Percentiles rank a stretch among this genome's conserved stretches.
phyloP scores from a whole-genome alignment of 2,113 vertebrate genomes.

The Leucoraja erinaceus region DNA sequence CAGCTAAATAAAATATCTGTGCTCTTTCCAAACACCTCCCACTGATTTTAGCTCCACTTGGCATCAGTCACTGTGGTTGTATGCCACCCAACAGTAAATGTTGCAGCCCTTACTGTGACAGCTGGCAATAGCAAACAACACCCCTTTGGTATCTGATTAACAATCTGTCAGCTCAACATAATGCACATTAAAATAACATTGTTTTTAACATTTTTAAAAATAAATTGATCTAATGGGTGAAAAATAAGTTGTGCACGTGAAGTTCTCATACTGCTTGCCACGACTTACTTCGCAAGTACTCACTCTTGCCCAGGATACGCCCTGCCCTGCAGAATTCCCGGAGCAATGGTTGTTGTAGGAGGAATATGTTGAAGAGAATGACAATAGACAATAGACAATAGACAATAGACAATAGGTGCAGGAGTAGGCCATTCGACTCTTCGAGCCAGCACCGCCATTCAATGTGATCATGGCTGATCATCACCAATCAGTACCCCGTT shows the following conservation, averaged over 20 bases:
- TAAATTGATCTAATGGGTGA: background rate
- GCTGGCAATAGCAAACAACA: constrained; percentile 26
- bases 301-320: too few species aligned
- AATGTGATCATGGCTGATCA: too few species aligned
- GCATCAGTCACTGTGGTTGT: background rate
- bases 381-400: too few species aligned
- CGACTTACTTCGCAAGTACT: background rate
- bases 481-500: too few species aligned
- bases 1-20: background rate
- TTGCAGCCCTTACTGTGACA: background rate
- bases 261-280: background rate
- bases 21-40: background rate
- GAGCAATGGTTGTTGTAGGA: background rate
- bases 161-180: constrained; percentile 18
- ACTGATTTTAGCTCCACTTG: background rate
- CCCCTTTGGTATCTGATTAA: background rate
- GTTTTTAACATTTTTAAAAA: background rate
- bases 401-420: too few species aligned
- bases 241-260: background rate
- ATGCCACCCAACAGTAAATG: background rate
- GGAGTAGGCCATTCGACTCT: too few species aligned
- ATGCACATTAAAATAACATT: background rate
- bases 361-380: background rate
- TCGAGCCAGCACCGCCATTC: too few species aligned
- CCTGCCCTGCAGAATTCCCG: background rate